Base-by-base conservation (phyloP, 2,888 invertebrate species). In the Hermaeophaga mercurialis region DNA sequence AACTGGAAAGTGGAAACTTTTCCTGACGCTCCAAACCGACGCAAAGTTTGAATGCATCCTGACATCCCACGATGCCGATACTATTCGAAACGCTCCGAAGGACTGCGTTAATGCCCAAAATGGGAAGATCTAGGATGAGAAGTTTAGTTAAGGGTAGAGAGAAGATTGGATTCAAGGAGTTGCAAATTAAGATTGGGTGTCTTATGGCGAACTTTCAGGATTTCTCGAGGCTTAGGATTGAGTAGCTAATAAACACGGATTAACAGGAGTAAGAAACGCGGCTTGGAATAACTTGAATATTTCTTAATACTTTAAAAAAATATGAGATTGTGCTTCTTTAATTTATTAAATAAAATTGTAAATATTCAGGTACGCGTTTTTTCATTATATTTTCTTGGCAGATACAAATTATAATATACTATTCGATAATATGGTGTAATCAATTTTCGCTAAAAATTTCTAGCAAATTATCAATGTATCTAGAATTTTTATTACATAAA, bases 1-100 rank as follows among this genome's bases (percentile, higher is more conserved):
- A n/a, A 31, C 31, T 33, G n/a, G 12, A 18, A 31, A 28, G 17
- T 31, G 31, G 31, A 45, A 46, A 46, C 18, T 46, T 45, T 46
- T 31, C 8, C 3, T 19, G 19, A 46, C 31, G 12, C 17, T 22
- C 33, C 18, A 33, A 11, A 15, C 15, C 46, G 46, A 33, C 12
- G 34, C 18, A 7, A 19, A 46, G 19, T 46, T 34, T 19, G 7
- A 45, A 46, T 22, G 33, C n/a, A 46, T 5, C 11, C n/a, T 33
- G 12, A 11, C 46, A 33, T 46, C 33, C 33, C 14, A 11, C 31
- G 33, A 31, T 19, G 18, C 18, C 9, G 4, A 8, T 31, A 6
- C n/a, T 3, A 12, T 31, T 2, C 31, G 31, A 31, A 31, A 11
- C 6, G 12, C 4, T 12, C 31, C 31, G 31, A 12, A 11, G 11